A percentile compares a stretch with the other conserved stretches of the same genome.
phyloP scores from a whole-genome alignment of 2,797 vertebrate genomes.

The Acanthis flammea region DNA sequence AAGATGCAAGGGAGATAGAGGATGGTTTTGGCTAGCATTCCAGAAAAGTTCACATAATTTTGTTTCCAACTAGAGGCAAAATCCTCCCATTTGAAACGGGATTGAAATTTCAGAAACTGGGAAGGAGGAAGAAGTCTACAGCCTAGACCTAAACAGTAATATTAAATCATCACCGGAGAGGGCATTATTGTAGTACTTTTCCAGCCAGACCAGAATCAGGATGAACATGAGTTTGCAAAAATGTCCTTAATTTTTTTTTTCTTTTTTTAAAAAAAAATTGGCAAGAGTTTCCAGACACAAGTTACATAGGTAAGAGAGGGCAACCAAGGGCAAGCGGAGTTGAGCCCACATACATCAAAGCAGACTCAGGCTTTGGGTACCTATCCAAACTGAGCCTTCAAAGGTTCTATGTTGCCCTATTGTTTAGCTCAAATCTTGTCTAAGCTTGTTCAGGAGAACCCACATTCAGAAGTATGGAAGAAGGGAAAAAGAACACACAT shows the following conservation, averaged over 20 bases:
- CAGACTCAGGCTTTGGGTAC: constrained; percentile 44
- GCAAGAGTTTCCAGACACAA: constrained; percentile 45
- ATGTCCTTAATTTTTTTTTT: neutral
- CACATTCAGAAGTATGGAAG: constrained; percentile 46
- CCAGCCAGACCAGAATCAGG: neutral
- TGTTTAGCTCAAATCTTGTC: constrained; percentile 60
- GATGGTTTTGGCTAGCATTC: neutral
- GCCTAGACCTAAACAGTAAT: neutral
- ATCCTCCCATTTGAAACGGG: accelerated
- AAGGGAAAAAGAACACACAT: constrained; percentile 54
- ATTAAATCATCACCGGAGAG: neutral
- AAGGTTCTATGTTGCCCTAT: constrained; percentile 57
- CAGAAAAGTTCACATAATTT: neutral
- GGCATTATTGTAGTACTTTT: constrained; percentile 40
- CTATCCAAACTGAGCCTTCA: constrained; percentile 58
- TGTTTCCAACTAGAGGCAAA: neutral
- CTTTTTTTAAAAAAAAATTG: neutral
- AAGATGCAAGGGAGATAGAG: neutral
- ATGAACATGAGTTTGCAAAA: constrained; percentile 60
- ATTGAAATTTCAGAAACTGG: neutral
- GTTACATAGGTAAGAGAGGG: constrained; percentile 51
- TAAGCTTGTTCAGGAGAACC: constrained; percentile 52
- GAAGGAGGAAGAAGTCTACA: neutral
- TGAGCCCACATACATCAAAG: constrained; percentile 55
- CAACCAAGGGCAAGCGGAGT: constrained; percentile 63